Evolutionary conservation across 2,797 vertebrate genomes (phyloP), one percentile per base, ranked within the genome.

Genomic region (Momotus momota): DNA sequence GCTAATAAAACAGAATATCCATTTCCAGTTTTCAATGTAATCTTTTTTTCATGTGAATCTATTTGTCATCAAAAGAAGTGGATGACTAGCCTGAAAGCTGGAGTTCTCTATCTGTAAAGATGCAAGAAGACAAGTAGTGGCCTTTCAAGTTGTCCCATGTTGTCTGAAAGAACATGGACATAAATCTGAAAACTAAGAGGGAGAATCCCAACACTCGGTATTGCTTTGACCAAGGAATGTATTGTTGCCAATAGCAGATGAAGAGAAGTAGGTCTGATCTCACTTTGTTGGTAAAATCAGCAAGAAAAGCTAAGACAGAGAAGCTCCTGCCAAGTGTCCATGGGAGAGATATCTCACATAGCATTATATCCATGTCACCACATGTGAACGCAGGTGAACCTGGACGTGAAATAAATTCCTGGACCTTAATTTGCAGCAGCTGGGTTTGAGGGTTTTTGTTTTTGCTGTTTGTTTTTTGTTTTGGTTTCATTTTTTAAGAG

Each of bases 1-100:
- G 66, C 70, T 94, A 94, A 93, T 96, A 93, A 82, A 96, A 83
- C 66, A 93, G 91, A 93, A 95, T 84, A 86, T 79, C 77, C 38
- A 51, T 85, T 93, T 95, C 88, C 83, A 91, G 92, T 96, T 95
- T 95, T 93, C 91, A 95, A 74, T 90, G 78, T 94, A 95, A 96
- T 95, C 91, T 95, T 95, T 95, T 94, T 97, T 96, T 96, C 77
- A 95, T 96, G 92, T 14, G 61, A 94, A 89, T 94, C 64, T 88
- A 62, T 94, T 96, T 95, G 94, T 96, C 85, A 93, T 93, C 82
- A 92, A 93, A 94, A 95, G 90, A 46, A 81, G 54, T 0, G 1
- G 55, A 61, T 81, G 85, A 62, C 52, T 95, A 89, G 65, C 5
- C 4, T 89, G 87, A 46, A 93, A 83, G 73, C 66, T 71, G 62